These are phyloP conservation scores for Malaclemys terrapin DNA, from an alignment of 2,113 vertebrate genomes.

Conservation along the genomic window DNA sequence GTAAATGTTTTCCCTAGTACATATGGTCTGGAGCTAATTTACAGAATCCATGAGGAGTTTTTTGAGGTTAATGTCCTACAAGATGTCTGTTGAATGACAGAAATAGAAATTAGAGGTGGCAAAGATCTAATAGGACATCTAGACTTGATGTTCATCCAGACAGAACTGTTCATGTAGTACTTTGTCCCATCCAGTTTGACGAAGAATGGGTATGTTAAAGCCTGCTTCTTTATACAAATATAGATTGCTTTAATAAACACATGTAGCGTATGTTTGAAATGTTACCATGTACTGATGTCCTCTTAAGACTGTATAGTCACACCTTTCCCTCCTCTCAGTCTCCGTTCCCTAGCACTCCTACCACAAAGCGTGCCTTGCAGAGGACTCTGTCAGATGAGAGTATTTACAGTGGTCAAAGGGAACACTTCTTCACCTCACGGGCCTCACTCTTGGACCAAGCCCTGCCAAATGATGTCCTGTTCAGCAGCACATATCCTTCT, in stretches of 20 bases:
- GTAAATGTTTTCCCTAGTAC: not conserved
- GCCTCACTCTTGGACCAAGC: constrained; percentile 86
- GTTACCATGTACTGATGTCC: constrained; percentile 27
- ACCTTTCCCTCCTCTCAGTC: constrained; percentile 83
- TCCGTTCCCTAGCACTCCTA: constrained; percentile 85
- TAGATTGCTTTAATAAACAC: rapidly evolving
- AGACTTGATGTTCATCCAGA: not conserved
- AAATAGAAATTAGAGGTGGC: not conserved
- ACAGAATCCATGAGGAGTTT: not conserved
- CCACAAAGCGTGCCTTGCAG: constrained; percentile 89
- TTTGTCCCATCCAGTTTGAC: not conserved
- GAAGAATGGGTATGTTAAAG: not conserved
- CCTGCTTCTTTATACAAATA: not conserved
- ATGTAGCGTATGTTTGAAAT: not conserved
- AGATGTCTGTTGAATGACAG: not conserved
- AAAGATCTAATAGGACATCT: not conserved
- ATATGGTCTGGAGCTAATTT: rapidly evolving
- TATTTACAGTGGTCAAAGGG: constrained; percentile 94
- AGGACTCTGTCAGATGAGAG: constrained; percentile 96
- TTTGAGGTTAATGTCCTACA: not conserved
- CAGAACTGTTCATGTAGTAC: not conserved
- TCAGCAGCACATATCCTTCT: constrained; percentile 93
- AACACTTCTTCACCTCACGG: constrained; percentile 84
- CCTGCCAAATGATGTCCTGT: constrained; percentile 90
- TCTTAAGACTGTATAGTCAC: constrained; percentile 67